Evolutionary conservation across 2,888 invertebrate species (phyloP).

Genomic region (Carterocephalus palaemon): DNA sequence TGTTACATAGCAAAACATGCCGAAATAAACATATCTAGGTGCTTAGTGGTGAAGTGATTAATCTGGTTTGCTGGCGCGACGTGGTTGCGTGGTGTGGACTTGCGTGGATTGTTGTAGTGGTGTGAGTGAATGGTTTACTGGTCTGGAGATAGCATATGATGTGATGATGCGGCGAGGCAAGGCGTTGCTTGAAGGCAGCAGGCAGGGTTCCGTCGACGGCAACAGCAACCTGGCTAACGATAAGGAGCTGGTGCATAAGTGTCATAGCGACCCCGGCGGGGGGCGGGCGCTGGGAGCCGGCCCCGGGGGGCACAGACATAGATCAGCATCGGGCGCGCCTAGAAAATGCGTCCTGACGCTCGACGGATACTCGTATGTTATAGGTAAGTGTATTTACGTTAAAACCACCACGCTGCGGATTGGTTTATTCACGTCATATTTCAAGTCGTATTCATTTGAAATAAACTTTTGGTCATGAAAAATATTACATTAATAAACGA

Average conservation of each 20-base stretch:
- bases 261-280: constrained; percentile 82
- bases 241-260: constrained; percentile 84
- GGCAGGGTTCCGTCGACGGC: constrained; percentile 73
- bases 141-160: constrained; percentile 68
- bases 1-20: constrained; percentile 33
- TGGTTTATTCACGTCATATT: constrained; percentile 9
- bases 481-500: no score
- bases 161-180: constrained; percentile 74
- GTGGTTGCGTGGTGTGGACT: constrained; percentile 16
- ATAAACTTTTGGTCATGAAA: no score
- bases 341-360: constrained; percentile 90
- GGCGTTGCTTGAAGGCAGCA: constrained; percentile 68
- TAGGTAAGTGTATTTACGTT: constrained; percentile 81
- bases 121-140: no score
- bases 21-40: constrained; percentile 27
- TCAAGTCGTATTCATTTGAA: no score
- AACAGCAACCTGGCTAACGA: constrained; percentile 58
- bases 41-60: constrained; percentile 33
- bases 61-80: constrained; percentile 23
- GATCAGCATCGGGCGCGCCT: constrained; percentile 78
- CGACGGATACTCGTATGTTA: constrained; percentile 92
- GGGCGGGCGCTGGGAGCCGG: constrained; percentile 64
- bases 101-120: constrained; percentile 24
- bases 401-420: no score
- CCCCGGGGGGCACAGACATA: constrained; percentile 61